Evolutionary conservation across 1,140 invertebrate genomes (phyloP), one percentile per base, ranked within the genome.

Genomic region (Tyrophagus putrescentiae): DNA sequence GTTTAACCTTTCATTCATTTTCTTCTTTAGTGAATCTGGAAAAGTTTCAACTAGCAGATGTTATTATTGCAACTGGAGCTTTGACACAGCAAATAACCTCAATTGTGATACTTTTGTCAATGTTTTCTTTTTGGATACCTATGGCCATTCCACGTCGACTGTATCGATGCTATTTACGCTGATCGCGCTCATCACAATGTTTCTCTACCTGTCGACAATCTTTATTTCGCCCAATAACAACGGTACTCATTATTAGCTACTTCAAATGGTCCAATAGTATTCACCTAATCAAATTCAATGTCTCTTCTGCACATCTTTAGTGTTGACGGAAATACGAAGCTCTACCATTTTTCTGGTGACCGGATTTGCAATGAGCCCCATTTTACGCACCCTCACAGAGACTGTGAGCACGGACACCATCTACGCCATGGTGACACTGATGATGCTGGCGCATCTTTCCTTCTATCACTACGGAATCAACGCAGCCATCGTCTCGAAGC

Each of bases 361-460:
- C 69, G 85, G 85, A 25, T 89, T 85, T 67, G 77, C 88, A 36
- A 76, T 93, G 45, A 91, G 88, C 0, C 90, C 91, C 0, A 79
- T 95, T 27, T 72, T 96, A n/a, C 87, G 93, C 71, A 95, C 88
- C 0, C 75, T 97, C 32, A 97, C 94, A 0, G 87, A 93, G 71
- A 91, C 89, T 0, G 85, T 97, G 0, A 93, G 89, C 68, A 96
- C 92, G 1, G 92, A 98, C 71, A 95, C 92, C 1, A 95, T 97
- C 68, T 95, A 95, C 68, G 84, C 86, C 1, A 89, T 84, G 76
- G 82, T 88, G 23, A 81, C 84, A 48, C 77, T 89, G 34, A 89
- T 93, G 80, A 80, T 96, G 71, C 65, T 89, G 0, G 72, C 85
- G 5, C 90, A 97, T 75, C 74, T 98, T 33, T 76, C 89, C 60